phyloP scores from a whole-genome alignment of 2,888 invertebrate genomes.

The Cheilosia pagana region DNA sequence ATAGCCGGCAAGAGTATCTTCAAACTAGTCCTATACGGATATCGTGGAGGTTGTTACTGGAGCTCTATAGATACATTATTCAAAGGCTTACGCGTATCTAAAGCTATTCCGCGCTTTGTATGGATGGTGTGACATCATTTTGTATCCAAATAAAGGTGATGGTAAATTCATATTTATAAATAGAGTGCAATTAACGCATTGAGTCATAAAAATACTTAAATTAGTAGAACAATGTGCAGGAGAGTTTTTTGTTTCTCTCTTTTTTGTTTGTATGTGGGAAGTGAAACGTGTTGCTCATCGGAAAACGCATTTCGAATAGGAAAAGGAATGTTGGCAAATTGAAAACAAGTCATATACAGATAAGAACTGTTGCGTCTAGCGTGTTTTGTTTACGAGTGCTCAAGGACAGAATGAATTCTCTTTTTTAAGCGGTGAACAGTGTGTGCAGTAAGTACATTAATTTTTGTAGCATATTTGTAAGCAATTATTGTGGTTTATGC shows the following conservation, averaged over 20 bases:
- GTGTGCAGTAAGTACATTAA: too few relatives aligned
- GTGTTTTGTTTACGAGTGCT: too few relatives aligned
- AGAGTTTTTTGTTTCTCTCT: background rate
- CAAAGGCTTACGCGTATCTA: background rate
- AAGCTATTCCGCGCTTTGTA: background rate
- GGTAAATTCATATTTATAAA: slow-evolving; percentile 42
- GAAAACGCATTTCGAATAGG: background rate
- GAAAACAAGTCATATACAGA: too few relatives aligned
- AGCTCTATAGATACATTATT: background rate
- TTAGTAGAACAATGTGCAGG: slow-evolving; percentile 5
- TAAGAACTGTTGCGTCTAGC: too few relatives aligned
- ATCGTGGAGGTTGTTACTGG: slow-evolving; percentile 5
- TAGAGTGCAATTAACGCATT: slow-evolving; percentile 42
- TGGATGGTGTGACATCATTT: slow-evolving; percentile 40
- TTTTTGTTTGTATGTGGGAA: background rate
- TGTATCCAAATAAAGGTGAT: slow-evolving; percentile 37
- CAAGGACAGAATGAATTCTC: too few relatives aligned
- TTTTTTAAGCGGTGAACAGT: too few relatives aligned
- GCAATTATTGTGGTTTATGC: too few relatives aligned
- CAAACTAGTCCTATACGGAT: slow-evolving; percentile 31
- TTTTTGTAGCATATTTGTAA: too few relatives aligned
- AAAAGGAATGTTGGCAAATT: too few relatives aligned
- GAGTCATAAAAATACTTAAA: slow-evolving; percentile 19
- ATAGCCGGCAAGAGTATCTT: slow-evolving; percentile 16
- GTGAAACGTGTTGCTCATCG: background rate